Evolutionary conservation across 2,888 invertebrate genomes (phyloP), one percentile per base, ranked within the genome.

Genomic region (Bellardia bayeri): DNA sequence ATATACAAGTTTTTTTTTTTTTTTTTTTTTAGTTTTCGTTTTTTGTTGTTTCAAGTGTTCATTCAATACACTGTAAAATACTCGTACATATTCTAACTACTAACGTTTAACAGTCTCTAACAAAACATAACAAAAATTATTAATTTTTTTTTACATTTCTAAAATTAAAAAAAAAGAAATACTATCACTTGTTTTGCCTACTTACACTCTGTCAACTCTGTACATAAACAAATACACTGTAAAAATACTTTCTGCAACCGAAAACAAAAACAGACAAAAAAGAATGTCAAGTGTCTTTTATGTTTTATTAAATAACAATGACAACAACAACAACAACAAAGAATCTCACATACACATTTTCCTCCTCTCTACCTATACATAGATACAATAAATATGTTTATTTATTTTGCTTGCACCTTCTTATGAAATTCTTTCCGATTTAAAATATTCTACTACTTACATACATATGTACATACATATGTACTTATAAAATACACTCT

Each of bases 321-420:
- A n/a, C n/a, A 58, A 68, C 61, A 58, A 54, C 45, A 49, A 23
- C 42, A 7, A 42, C 42, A 45, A 37, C 58, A 58, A 58, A 30
- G 42, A 72, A 16, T 76, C 37, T 56, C 61, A 79, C 66, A 40
- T 13, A 40, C 61, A 61, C 58, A 51, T 68, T 64, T 64, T 16
- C 37, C 75, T 54, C n/a, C 45, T 56, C 13, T 74, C 51, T 40
- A 23, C 23, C 23, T 23, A 23, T n/a, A n/a, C n/a, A n/a, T 23
- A 23, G 23, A 23, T 23, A 68, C 68, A 74, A 80, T 51, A 45
- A 64, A 87, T 69, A 40, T 82, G 33, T 85, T 82, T 49, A 80
- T 87, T 69, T 87, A 64, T 56, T 87, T 87, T 87, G 87, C 87
- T 75, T 87, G 87, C 87, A 87, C 87, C 87, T 76, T 87, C 51